These are phyloP conservation scores for Theonella swinhoei DNA, from an alignment of 37 sponge, comb jelly and placozoan genomes.

Conservation along the genomic window DNA sequence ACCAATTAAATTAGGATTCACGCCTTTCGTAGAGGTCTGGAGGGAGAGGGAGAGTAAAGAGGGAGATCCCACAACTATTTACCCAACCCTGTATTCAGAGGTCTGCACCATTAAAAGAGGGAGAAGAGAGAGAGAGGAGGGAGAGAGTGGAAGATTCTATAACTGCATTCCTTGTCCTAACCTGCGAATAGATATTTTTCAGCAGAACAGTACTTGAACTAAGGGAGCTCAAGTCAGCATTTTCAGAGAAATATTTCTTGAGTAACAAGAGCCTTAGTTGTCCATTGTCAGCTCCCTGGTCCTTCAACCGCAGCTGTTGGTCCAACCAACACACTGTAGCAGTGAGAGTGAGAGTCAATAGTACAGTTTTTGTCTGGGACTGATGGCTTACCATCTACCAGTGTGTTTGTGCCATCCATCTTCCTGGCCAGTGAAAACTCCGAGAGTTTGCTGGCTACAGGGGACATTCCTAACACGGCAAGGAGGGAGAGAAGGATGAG, in stretches of 20 bases:
- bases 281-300: slow-evolving; percentile 1
- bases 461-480: slow-evolving; percentile 11
- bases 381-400: slow-evolving; percentile 33
- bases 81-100: no score
- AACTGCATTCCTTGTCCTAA: no score
- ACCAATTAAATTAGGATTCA: no score
- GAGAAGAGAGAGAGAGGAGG: not conserved
- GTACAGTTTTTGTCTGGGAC: slow-evolving; percentile 34
- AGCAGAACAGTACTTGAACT: slow-evolving; percentile 2
- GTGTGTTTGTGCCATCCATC: slow-evolving; percentile 19
- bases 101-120: no score
- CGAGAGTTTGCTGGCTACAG: slow-evolving; percentile 9
- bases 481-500: not conserved
- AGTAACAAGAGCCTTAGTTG: not conserved
- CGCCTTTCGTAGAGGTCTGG: no score
- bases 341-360: not conserved
- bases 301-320: not conserved
- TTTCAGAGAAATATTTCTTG: slow-evolving; percentile 51
- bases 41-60: no score
- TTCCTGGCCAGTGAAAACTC: slow-evolving; percentile 55
- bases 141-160: not conserved
- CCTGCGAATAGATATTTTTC: slow-evolving; percentile 42
- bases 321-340: slow-evolving; percentile 39
- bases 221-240: slow-evolving; percentile 24
- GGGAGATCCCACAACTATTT: no score